These are phyloP conservation scores for Actenoides lindsayi DNA, from an alignment of 2,113 vertebrate genomes.

Conservation along the genomic window DNA sequence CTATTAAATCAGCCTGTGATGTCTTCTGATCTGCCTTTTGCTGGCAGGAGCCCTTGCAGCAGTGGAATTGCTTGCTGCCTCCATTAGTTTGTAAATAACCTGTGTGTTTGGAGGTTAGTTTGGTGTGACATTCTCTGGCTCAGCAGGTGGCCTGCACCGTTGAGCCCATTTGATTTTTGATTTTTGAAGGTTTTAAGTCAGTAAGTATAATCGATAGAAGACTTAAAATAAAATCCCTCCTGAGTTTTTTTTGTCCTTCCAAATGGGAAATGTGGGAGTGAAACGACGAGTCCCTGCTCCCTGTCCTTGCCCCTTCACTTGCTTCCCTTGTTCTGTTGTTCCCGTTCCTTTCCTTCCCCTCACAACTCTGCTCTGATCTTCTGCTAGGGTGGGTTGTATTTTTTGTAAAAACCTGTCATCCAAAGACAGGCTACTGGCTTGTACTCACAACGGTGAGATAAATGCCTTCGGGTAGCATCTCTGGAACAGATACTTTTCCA, in stretches of 20 bases:
- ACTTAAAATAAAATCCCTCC: neutral
- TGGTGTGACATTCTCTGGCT: neutral
- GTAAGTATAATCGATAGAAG: neutral
- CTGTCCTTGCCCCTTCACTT: neutral
- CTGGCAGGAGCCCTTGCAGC: constrained; percentile 23
- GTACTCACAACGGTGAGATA: neutral
- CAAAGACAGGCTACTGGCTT: neutral
- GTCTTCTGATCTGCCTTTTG: constrained; percentile 27
- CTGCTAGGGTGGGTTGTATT: neutral
- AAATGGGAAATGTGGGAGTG: neutral
- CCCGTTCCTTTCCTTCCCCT: neutral
- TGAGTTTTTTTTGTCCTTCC: neutral
- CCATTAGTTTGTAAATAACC: constrained; percentile 57
- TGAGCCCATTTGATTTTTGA: neutral
- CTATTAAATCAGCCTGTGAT: constrained; percentile 51
- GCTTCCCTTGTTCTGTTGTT: neutral
- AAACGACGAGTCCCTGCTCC: neutral
- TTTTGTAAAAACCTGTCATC: neutral
- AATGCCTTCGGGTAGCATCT: constrained; percentile 5
- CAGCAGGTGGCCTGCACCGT: neutral
- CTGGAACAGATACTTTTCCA: neutral
- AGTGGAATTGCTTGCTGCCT: constrained; percentile 33
- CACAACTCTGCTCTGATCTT: neutral
- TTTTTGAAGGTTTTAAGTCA: neutral
- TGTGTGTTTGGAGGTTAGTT: constrained; percentile 23